Conservation (phyloP, 2,888 invertebrate genomes). For the Phlogophora meticulosa region DNA sequence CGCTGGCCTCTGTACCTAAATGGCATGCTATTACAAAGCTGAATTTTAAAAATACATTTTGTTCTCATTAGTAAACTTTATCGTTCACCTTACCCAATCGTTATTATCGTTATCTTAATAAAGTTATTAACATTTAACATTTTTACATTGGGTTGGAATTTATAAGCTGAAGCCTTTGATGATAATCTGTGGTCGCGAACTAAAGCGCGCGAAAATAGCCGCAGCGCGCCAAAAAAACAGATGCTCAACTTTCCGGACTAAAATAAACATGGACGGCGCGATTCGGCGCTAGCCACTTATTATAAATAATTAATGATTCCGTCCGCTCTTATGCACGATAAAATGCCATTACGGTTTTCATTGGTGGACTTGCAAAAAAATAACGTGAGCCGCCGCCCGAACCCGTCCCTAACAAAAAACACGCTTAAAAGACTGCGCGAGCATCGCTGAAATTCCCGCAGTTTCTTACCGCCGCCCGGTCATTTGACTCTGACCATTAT, state of each 20-base stretch:
- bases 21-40: background rate
- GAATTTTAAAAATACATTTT: background rate
- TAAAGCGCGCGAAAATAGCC: constrained; percentile 73
- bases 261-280: constrained; percentile 82
- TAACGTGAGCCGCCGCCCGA: constrained; percentile 85
- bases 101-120: constrained; percentile 11
- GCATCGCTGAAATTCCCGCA: constrained; percentile 89
- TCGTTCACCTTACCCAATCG: background rate
- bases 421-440: constrained; percentile 88
- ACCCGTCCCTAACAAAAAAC: constrained; percentile 85
- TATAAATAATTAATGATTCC: constrained; percentile 91
- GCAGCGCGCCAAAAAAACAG: constrained; percentile 71
- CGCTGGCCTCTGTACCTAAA: too few species aligned
- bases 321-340: constrained; percentile 90
- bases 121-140: constrained; percentile 27
- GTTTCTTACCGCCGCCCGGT: constrained; percentile 87
- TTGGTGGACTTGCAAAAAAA: constrained; percentile 87
- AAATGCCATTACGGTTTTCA: constrained; percentile 91
- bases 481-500: constrained; percentile 90
- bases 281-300: constrained; percentile 89
- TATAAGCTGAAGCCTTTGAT: constrained; percentile 33
- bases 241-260: constrained; percentile 71
- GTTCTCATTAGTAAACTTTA: background rate
- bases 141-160: constrained; percentile 36
- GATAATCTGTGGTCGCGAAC: constrained; percentile 48